These are phyloP conservation scores for Lasioglossum lativentre DNA, from an alignment of 2,888 invertebrate genomes.

Conservation along the genomic window DNA sequence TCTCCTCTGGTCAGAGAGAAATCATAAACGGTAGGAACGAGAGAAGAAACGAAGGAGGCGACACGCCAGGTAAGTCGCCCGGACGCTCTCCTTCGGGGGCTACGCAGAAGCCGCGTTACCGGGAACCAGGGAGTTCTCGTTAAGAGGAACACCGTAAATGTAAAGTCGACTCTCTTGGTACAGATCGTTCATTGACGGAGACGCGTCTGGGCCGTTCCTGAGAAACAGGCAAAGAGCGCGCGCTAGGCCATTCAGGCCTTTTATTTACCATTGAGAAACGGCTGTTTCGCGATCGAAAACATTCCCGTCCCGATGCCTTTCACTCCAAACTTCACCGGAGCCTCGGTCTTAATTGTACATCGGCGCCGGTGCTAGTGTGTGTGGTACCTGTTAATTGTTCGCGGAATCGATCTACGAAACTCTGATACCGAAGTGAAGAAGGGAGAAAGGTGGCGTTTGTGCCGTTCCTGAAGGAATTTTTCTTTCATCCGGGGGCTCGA, in stretches of 20 bases:
- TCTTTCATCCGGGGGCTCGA: not conserved
- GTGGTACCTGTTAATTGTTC: not conserved
- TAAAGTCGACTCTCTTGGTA: slow-evolving; percentile 68
- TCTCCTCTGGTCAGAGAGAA: not conserved
- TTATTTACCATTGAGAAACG: slow-evolving; percentile 23
- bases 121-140: slow-evolving; percentile 75
- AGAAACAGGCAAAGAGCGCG: slow-evolving; percentile 38
- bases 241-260: slow-evolving; percentile 24
- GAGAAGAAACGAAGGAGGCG: slow-evolving; percentile 48
- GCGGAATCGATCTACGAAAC: not conserved
- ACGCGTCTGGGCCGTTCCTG: slow-evolving; percentile 51
- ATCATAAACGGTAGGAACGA: slow-evolving; percentile 31
- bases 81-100: slow-evolving; percentile 54
- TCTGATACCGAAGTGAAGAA: not conserved
- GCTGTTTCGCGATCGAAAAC: slow-evolving; percentile 12
- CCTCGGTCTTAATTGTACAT: not conserved
- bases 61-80: slow-evolving; percentile 50
- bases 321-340: not conserved
- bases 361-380: not conserved
- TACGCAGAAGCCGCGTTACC: slow-evolving; percentile 78
- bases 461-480: not conserved
- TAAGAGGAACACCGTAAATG: slow-evolving; percentile 78
- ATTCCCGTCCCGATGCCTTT: slow-evolving; percentile 1
- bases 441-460: not conserved
- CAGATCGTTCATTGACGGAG: slow-evolving; percentile 75